Percentiles rank a stretch among this genome's conserved stretches.
Evolutionary conservation across 2,113 vertebrate genomes (phyloP).

Genomic region (Micronycteris hirsuta): DNA sequence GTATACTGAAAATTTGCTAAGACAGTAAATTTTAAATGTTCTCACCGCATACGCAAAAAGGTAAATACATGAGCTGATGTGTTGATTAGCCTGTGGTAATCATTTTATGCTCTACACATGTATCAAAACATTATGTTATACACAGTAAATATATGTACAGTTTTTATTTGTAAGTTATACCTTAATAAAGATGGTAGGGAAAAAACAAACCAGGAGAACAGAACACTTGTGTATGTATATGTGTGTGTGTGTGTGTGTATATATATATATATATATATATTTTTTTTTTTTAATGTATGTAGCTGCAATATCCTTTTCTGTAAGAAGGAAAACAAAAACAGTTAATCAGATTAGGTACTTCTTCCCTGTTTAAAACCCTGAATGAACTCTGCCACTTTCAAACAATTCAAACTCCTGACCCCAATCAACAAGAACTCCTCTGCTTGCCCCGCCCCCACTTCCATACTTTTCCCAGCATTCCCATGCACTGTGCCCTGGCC

Average conservation of each 20-base stretch:
- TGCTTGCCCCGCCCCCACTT: no score
- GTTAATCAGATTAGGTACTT: neutral
- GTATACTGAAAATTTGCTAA: neutral
- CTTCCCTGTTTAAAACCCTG: neutral
- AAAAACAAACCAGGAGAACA: neutral
- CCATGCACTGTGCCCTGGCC: accelerated
- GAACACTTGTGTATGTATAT: neutral
- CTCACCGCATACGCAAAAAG: neutral
- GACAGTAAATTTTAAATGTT: neutral
- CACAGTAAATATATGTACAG: neutral
- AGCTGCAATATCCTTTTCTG: neutral
- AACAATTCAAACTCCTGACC: neutral
- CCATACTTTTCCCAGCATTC: neutral
- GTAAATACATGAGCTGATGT: no score
- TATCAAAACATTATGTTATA: neutral
- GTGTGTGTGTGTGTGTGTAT: no score
- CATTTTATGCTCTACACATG: neutral
- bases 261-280: no score
- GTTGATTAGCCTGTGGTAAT: neutral
- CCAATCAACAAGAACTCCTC: neutral
- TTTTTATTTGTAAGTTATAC: neutral
- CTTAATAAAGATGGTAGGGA: neutral
- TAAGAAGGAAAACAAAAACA: neutral
- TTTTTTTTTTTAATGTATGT: neutral
- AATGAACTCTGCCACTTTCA: neutral